phyloP scores from a whole-genome alignment of 2,797 vertebrate species.

The Rhinogobio ventralis region DNA sequence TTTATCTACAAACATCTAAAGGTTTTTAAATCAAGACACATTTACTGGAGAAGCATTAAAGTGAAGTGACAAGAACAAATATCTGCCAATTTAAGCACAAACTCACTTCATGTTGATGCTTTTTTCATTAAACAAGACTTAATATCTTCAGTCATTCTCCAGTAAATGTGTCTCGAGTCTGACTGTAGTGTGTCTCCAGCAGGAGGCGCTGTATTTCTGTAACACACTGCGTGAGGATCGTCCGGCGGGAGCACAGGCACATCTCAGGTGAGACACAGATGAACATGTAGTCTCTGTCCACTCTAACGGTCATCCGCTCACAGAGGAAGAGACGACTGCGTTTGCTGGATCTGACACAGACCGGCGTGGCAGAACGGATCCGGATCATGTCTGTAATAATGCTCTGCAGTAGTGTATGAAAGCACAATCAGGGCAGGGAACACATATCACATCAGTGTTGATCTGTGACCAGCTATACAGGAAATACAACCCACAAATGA shows the following conservation, averaged over 20 bases:
- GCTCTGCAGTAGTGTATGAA: background rate
- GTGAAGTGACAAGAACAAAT: too few relatives aligned
- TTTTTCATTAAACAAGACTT: background rate
- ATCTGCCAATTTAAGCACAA: background rate
- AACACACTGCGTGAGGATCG: slow-evolving; percentile 65
- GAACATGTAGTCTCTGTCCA: too few relatives aligned
- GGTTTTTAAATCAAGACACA: too few relatives aligned
- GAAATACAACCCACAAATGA: too few relatives aligned
- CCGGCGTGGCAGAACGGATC: background rate
- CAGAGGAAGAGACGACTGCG: background rate
- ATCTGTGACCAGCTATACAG: too few relatives aligned
- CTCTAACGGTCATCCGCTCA: background rate
- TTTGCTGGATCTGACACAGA: background rate
- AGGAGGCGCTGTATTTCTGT: slow-evolving; percentile 62
- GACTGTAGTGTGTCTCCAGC: slow-evolving; percentile 35
- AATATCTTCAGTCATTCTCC: background rate
- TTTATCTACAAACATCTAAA: too few relatives aligned
- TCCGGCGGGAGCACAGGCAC: slow-evolving; percentile 44
- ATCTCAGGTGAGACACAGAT: slow-evolving; percentile 39
- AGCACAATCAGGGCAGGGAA: background rate
- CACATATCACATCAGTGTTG: too few relatives aligned
- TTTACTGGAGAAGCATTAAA: too few relatives aligned
- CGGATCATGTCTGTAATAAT: background rate
- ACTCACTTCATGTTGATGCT: background rate
- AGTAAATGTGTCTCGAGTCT: background rate